Percentiles rank a stretch among this genome's conserved stretches.
Evolutionary conservation across 1,140 invertebrate genomes (phyloP).

Genomic region (Brachionus manjavacas): DNA sequence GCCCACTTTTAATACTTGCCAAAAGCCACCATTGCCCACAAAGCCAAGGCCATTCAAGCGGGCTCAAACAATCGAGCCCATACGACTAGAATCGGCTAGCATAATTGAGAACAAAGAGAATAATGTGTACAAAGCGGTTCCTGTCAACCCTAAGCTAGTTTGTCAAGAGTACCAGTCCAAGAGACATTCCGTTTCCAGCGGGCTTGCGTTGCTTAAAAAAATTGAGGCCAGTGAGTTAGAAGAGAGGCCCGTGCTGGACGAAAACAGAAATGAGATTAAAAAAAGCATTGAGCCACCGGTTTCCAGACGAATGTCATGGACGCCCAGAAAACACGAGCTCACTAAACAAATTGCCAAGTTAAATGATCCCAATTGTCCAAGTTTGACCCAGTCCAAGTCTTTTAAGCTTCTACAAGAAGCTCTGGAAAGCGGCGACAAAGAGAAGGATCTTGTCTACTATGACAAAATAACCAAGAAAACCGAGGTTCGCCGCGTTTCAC

Average conservation of each 20-base stretch:
- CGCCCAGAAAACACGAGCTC: not conserved
- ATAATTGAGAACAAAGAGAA: not conserved
- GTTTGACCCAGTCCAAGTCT: not conserved
- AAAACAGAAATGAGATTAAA: not conserved
- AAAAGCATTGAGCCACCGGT: not conserved
- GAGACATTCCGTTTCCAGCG: not conserved
- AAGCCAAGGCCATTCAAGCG: not conserved
- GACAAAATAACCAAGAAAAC: conserved; percentile 1
- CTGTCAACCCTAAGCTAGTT: not conserved
- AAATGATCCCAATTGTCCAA: not conserved
- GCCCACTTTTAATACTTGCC: not conserved
- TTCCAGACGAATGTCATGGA: not conserved
- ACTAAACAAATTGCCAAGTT: not conserved
- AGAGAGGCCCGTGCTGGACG: not conserved
- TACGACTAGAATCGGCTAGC: not conserved
- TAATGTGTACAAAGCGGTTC: not conserved
- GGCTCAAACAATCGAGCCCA: not conserved
- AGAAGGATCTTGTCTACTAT: not conserved
- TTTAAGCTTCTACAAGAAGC: not conserved
- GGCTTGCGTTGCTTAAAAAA: not conserved
- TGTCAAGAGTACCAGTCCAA: not conserved
- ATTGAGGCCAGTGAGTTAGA: not conserved
- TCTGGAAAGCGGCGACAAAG: not conserved
- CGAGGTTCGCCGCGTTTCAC: not conserved
- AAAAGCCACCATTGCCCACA: not conserved